Percentiles rank a stretch among this genome's conserved stretches.
phyloP scores from a whole-genome alignment of 2,888 invertebrate species.

The Macaria liturata region DNA sequence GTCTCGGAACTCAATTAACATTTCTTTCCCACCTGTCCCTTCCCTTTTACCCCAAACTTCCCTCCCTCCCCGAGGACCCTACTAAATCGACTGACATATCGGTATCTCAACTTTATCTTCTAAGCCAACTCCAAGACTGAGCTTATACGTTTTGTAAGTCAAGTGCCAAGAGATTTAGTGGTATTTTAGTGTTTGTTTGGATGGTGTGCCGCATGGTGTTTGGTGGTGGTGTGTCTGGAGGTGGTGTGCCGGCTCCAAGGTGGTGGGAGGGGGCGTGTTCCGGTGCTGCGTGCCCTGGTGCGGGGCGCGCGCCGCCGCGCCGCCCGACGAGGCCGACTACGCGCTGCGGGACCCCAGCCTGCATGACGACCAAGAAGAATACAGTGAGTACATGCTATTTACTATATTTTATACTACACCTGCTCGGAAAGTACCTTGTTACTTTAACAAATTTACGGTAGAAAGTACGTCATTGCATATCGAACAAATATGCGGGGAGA shows the following conservation, averaged over 20 bases:
- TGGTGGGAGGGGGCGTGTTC: constrained; percentile 90
- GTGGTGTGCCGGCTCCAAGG: constrained; percentile 81
- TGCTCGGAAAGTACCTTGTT: too few species aligned
- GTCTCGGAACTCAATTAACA: constrained; percentile 37
- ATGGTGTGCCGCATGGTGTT: constrained; percentile 40
- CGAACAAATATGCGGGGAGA: too few species aligned
- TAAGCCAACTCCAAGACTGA: constrained; percentile 72
- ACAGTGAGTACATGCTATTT: constrained; percentile 52
- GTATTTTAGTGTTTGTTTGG: constrained; percentile 18
- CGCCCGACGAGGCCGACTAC: constrained; percentile 83
- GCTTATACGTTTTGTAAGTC: constrained; percentile 31
- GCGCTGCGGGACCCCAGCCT: constrained; percentile 75
- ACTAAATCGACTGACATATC: constrained; percentile 68
- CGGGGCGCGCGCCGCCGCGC: constrained; percentile 87
- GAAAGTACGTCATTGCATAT: too few species aligned
- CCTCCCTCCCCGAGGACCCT: constrained; percentile 28
- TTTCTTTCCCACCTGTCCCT: constrained; percentile 38
- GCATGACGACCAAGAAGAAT: constrained; percentile 63
- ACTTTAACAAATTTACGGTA: too few species aligned
- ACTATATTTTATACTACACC: not conserved
- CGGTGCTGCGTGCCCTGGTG: constrained; percentile 93
- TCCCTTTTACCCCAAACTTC: constrained; percentile 33
- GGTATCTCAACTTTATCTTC: constrained; percentile 52
- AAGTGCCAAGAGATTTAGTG: constrained; percentile 30
- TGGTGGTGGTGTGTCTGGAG: constrained; percentile 67